phyloP scores from a whole-genome alignment of 2,113 vertebrate species.

The Falco punctatus region DNA sequence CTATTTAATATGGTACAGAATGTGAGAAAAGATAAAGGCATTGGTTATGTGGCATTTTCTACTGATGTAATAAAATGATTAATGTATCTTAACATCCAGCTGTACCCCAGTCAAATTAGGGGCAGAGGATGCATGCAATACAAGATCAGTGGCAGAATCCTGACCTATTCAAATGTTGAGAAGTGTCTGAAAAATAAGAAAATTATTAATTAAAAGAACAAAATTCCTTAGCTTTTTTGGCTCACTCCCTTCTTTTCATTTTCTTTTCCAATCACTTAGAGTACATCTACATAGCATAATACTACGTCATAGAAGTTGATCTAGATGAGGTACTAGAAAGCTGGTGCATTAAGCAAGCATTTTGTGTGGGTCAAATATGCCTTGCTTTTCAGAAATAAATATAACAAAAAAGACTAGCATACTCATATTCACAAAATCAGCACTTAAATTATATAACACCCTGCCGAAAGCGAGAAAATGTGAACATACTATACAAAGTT shows the following conservation, averaged over 20 bases:
- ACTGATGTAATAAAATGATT: background rate
- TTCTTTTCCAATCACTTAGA: background rate
- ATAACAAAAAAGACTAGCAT: background rate
- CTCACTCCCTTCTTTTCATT: background rate
- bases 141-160: background rate
- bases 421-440: background rate
- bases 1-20: background rate
- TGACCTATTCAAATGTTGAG: background rate
- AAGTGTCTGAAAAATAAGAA: background rate
- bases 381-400: background rate
- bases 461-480: background rate
- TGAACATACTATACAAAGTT: background rate
- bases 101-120: background rate
- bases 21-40: background rate
- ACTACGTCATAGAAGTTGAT: background rate
- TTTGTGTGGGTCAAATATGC: background rate
- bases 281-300: too few relatives aligned
- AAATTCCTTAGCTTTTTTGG: background rate
- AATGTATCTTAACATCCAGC: background rate
- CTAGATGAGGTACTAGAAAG: background rate
- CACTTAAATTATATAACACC: background rate
- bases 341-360: background rate
- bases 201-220: background rate
- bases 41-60: background rate
- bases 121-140: background rate